Conservation (phyloP, 2,113 vertebrate genomes). For the Empidonax alnorum region DNA sequence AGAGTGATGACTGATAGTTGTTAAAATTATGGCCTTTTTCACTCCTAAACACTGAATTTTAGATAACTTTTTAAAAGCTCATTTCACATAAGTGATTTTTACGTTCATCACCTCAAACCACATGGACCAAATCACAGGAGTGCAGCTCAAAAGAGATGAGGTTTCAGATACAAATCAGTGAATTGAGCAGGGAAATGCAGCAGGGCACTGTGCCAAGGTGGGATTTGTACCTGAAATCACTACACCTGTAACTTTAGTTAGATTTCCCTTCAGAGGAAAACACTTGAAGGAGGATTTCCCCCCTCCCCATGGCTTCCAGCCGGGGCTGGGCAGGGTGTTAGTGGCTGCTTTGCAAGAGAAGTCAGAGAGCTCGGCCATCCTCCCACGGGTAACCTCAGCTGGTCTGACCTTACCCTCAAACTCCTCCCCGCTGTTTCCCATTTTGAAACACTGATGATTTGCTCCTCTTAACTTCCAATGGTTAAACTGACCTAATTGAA, state of each 20-base stretch:
- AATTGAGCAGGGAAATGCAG: not conserved
- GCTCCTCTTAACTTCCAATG: not conserved
- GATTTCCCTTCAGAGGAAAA: not conserved
- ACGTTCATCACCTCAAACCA: not conserved
- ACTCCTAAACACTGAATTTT: not conserved
- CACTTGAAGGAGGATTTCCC: not conserved
- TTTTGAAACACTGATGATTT: not conserved
- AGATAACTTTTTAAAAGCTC: not conserved
- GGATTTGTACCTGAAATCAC: not conserved
- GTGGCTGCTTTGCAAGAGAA: not conserved
- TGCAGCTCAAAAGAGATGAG: not conserved
- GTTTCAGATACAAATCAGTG: not conserved
- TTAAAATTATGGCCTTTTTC: not conserved
- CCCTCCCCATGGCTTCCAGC: not conserved
- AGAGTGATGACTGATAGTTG: not conserved
- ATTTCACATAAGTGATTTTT: not conserved
- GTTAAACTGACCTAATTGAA: not conserved
- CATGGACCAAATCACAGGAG: not conserved
- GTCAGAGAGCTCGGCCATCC: fast-evolving
- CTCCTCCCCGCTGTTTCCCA: not conserved
- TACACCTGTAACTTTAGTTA: not conserved
- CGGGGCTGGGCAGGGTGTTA: not conserved
- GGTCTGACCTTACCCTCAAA: not conserved
- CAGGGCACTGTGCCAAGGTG: not conserved
- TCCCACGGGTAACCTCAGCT: not conserved